A percentile compares a stretch with the other conserved stretches of the same genome.
Conservation (phyloP, 1,140 invertebrate genomes). For the Achroia grisella region DNA sequence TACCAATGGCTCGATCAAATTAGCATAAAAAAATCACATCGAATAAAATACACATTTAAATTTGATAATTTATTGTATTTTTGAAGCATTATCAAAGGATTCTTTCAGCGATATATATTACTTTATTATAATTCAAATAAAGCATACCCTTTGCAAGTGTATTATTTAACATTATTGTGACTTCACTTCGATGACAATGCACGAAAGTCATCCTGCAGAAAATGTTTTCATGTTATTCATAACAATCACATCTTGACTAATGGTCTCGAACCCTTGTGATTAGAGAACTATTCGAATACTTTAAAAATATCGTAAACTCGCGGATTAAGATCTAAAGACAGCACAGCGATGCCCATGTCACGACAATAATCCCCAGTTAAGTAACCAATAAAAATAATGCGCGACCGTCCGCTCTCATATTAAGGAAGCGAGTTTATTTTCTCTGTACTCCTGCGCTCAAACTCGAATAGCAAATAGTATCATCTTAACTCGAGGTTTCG, state of each 20-base stretch:
- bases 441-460: background rate
- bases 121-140: too few species aligned
- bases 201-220: background rate
- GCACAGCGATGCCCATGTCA: background rate
- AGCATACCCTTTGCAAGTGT: background rate
- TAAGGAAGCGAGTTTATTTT: background rate
- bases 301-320: background rate
- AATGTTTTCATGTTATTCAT: background rate
- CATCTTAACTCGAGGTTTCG: background rate
- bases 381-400: background rate
- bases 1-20: too few species aligned
- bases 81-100: too few species aligned
- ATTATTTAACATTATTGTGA: background rate
- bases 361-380: background rate
- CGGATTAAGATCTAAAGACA: background rate
- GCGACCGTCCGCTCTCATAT: background rate
- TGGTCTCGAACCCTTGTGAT: too few species aligned
- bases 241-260: too few species aligned
- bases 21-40: too few species aligned
- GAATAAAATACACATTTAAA: too few species aligned
- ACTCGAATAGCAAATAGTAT: background rate
- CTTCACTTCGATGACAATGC: background rate
- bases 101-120: too few species aligned
- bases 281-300: too few species aligned
- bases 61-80: too few species aligned